phyloP scores from a whole-genome alignment of 2,113 vertebrate genomes.

The Oncorhynchus tshawytscha region DNA sequence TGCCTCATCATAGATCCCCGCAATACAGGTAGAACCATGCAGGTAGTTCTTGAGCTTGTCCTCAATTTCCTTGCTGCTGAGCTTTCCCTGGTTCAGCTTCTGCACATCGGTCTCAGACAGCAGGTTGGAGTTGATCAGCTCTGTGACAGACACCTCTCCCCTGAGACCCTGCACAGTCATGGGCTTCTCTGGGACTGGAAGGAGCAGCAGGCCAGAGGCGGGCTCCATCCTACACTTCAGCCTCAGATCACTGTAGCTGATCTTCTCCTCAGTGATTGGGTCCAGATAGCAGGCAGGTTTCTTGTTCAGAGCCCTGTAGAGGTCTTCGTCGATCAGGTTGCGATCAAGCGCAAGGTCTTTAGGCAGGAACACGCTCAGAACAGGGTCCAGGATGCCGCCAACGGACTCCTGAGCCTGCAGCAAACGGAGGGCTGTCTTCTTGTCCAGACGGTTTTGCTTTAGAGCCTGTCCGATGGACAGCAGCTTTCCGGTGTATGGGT shows the following conservation, averaged over 20 bases:
- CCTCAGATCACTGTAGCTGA: slow-evolving; percentile 83
- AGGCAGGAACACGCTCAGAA: slow-evolving; percentile 89
- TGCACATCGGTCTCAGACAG: slow-evolving; percentile 77
- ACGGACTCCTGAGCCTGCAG: slow-evolving; percentile 90
- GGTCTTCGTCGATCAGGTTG: slow-evolving; percentile 87
- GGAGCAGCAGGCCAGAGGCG: slow-evolving; percentile 84
- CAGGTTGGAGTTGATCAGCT: slow-evolving; percentile 80
- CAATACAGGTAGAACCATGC: slow-evolving; percentile 90
- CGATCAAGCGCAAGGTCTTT: slow-evolving; percentile 88
- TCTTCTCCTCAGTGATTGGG: slow-evolving; percentile 81
- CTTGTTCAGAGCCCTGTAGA: slow-evolving; percentile 85
- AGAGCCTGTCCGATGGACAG: slow-evolving; percentile 88
- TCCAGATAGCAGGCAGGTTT: slow-evolving; percentile 86
- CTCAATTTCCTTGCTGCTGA: slow-evolving; percentile 84
- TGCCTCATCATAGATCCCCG: slow-evolving; percentile 94
- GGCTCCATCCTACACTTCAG: slow-evolving; percentile 83
- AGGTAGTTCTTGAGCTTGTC: slow-evolving; percentile 88
- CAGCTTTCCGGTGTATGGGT: slow-evolving; percentile 88
- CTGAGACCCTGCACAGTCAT: slow-evolving; percentile 86
- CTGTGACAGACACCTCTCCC: slow-evolving; percentile 74
- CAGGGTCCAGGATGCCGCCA: slow-evolving; percentile 89
- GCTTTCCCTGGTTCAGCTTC: slow-evolving; percentile 76
- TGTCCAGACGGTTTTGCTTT: slow-evolving; percentile 84
- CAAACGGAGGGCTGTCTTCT: slow-evolving; percentile 82
- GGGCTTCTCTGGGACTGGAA: slow-evolving; percentile 75